Conservation (phyloP, 2,888 invertebrate species). For the Drosophila multiciliata region DNA sequence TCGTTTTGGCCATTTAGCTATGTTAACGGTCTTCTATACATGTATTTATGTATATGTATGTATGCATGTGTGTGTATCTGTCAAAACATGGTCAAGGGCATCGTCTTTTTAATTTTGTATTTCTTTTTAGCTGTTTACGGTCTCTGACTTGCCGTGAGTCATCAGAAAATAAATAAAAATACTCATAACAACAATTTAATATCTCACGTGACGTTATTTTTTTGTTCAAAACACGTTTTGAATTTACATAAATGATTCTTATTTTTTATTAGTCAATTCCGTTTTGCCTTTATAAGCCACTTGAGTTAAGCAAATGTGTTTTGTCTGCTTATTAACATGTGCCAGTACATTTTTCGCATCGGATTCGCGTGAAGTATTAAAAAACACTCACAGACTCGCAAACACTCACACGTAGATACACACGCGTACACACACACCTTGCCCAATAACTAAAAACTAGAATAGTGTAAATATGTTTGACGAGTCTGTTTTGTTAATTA, state of each 20-base stretch:
- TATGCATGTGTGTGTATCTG: conserved; percentile 21
- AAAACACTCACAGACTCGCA: background rate
- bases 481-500: conserved; percentile 31
- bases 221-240: conserved; percentile 64
- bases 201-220: conserved; percentile 60
- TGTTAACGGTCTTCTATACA: conserved; percentile 10
- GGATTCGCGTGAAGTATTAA: conserved; percentile 48
- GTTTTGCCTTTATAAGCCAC: conserved; percentile 49
- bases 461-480: conserved; percentile 8
- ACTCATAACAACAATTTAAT: conserved; percentile 26
- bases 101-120: conserved; percentile 17
- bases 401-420: background rate
- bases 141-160: conserved; percentile 50
- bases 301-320: conserved; percentile 38
- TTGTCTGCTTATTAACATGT: conserved; percentile 52
- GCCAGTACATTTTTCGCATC: conserved; percentile 50
- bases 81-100: conserved; percentile 73
- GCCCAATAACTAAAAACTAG: conserved; percentile 13
- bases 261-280: conserved; percentile 18
- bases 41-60: background rate
- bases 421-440: conserved; percentile 12
- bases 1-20: conserved; percentile 15
- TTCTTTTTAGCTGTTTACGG: conserved; percentile 17
- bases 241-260: conserved; percentile 35
- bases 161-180: conserved; percentile 8